phyloP scores from a whole-genome alignment of 2,888 invertebrate genomes.

The Chesias legatella region DNA sequence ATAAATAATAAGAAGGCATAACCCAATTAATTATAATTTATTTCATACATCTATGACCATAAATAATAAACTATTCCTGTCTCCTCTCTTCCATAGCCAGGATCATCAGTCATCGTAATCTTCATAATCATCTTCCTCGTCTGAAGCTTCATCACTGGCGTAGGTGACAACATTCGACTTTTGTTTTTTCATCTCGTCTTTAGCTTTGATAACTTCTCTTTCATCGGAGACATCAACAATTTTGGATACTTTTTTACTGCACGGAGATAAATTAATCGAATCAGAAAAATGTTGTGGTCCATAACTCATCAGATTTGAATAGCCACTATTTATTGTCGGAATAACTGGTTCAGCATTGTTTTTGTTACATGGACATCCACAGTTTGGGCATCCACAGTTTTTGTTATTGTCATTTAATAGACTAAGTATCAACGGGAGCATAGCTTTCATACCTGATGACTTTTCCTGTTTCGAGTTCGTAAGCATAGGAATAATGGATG shows the following conservation, averaged over 20 bases:
- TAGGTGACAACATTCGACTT: slow-evolving; percentile 25
- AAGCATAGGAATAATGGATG: slow-evolving; percentile 24
- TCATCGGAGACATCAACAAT: slow-evolving; percentile 6
- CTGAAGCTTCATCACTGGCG: slow-evolving; percentile 38
- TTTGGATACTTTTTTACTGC: slow-evolving; percentile 3
- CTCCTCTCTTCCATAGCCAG: background rate
- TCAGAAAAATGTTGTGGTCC: slow-evolving; percentile 19
- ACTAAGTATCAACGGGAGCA: slow-evolving; percentile 61
- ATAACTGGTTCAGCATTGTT: slow-evolving; percentile 35
- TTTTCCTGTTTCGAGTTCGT: slow-evolving; percentile 36
- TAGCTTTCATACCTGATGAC: slow-evolving; percentile 47
- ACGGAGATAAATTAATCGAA: background rate
- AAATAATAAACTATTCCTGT: slow-evolving; percentile 18
- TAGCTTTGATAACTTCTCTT: too few relatives aligned
- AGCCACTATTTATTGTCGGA: slow-evolving; percentile 38
- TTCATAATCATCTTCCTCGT: slow-evolving; percentile 34
- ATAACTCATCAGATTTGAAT: slow-evolving; percentile 45
- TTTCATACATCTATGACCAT: slow-evolving; percentile 15
- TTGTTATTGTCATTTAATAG: slow-evolving; percentile 50
- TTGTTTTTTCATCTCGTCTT: slow-evolving; percentile 9
- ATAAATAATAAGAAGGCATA: background rate
- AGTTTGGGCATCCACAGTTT: slow-evolving; percentile 44
- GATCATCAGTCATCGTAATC: slow-evolving; percentile 18
- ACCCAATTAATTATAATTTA: slow-evolving; percentile 10
- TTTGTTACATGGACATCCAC: slow-evolving; percentile 34